Evolutionary conservation across 2,113 vertebrate species (phyloP).

Genomic region (Gavialis gangeticus): DNA sequence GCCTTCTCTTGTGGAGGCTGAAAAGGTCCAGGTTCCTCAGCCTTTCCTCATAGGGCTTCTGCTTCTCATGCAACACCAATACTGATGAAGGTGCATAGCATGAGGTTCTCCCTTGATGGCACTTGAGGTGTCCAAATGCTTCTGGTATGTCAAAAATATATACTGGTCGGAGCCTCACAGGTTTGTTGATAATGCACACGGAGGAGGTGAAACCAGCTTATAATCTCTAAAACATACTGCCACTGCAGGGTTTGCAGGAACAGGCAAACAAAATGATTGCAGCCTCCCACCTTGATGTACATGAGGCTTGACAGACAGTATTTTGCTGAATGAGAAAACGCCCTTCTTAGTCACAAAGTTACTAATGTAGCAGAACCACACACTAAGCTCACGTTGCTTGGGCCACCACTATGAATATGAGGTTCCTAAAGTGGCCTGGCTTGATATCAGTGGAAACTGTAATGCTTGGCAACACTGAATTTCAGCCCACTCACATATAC

Average conservation of each 20-base stretch:
- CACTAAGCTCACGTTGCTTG: neutral
- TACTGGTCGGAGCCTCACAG: neutral
- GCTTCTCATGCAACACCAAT: no score
- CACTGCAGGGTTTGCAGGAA: neutral
- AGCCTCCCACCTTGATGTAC: neutral
- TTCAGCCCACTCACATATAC: neutral
- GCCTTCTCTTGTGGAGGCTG: no score
- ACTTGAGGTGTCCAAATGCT: neutral
- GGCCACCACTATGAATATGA: neutral
- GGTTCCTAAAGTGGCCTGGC: neutral
- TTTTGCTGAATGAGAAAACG: neutral
- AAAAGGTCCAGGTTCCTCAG: no score
- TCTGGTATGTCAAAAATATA: neutral
- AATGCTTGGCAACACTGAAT: neutral
- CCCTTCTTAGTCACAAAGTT: neutral
- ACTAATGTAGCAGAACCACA: neutral
- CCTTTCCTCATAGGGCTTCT: no score
- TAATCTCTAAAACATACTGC: neutral
- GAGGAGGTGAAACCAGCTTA: neutral
- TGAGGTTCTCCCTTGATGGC: neutral
- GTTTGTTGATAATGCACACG: neutral
- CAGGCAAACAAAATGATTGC: neutral
- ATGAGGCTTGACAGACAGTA: neutral
- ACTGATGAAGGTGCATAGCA: neutral
- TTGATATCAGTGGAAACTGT: neutral